Evolutionary conservation across 2,797 vertebrate species (phyloP).

Genomic region (Melanotaenia nigrans): DNA sequence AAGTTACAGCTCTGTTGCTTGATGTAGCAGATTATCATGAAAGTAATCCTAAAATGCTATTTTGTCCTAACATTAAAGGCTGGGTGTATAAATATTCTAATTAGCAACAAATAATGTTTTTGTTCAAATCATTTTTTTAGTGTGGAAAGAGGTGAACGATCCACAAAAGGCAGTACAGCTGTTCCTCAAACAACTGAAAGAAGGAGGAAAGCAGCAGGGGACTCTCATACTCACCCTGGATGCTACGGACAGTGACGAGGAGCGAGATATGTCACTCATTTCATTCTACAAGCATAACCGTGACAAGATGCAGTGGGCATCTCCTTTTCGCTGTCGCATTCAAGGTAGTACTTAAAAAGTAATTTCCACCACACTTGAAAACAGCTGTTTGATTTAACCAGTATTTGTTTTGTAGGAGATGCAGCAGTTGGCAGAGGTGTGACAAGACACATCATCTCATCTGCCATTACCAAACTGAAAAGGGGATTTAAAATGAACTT

Average conservation of each 20-base stretch:
- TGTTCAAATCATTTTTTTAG: no score
- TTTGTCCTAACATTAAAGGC: no score
- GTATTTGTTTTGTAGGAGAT: no score
- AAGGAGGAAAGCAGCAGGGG: neutral
- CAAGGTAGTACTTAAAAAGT: neutral
- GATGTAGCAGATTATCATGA: no score
- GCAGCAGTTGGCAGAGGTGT: no score
- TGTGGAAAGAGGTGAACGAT: neutral
- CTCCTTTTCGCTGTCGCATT: conserved; percentile 1
- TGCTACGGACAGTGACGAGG: neutral
- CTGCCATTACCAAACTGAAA: conserved; percentile 9
- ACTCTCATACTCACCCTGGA: no score
- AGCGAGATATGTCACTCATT: neutral
- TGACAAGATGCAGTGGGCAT: conserved; percentile 1
- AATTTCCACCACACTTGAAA: neutral
- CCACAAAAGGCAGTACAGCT: neutral
- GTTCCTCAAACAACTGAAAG: conserved; percentile 6
- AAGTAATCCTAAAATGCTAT: no score
- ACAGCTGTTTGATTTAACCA: no score
- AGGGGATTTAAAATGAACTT: conserved; percentile 12
- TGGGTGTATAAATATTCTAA: no score
- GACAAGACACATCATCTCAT: no score
- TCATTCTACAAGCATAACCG: conserved; percentile 3
- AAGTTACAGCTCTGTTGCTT: no score
- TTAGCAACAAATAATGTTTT: no score